phyloP scores from a whole-genome alignment of 2,797 vertebrate species.

The Taeniopygia guttata region DNA sequence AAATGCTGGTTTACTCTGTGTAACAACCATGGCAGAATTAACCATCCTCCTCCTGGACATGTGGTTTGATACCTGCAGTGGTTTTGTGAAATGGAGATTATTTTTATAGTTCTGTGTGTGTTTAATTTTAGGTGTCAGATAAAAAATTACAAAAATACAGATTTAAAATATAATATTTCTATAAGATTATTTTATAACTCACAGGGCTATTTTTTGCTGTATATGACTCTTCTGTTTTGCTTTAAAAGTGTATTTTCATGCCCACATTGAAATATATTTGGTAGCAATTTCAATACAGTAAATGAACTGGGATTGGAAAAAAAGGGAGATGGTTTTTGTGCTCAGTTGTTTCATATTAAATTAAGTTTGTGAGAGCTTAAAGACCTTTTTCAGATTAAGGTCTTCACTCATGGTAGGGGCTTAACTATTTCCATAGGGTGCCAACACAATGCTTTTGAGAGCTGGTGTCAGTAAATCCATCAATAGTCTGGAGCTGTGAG shows the following conservation, averaged over 20 bases:
- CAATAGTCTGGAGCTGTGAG: neutral
- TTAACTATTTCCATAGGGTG: neutral
- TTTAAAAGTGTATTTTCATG: neutral
- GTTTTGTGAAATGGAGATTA: neutral
- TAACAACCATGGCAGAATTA: neutral
- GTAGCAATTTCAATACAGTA: neutral
- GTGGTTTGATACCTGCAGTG: neutral
- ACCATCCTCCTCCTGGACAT: fast-evolving
- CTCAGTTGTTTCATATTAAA: neutral
- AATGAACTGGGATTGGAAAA: neutral
- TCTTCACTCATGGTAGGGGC: neutral
- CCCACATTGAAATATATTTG: neutral
- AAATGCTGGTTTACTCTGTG: neutral
- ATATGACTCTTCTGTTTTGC: neutral
- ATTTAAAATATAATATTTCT: neutral
- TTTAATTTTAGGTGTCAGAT: neutral
- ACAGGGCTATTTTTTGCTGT: neutral
- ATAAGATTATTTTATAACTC: neutral
- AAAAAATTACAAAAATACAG: neutral
- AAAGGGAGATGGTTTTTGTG: neutral
- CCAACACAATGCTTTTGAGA: fast-evolving
- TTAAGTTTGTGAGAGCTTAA: neutral
- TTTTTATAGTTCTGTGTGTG: neutral
- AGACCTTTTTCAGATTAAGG: neutral
- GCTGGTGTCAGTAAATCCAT: neutral